These are phyloP conservation scores for Ranitomeya variabilis DNA, from an alignment of 2,113 vertebrate species.

Conservation along the genomic window DNA sequence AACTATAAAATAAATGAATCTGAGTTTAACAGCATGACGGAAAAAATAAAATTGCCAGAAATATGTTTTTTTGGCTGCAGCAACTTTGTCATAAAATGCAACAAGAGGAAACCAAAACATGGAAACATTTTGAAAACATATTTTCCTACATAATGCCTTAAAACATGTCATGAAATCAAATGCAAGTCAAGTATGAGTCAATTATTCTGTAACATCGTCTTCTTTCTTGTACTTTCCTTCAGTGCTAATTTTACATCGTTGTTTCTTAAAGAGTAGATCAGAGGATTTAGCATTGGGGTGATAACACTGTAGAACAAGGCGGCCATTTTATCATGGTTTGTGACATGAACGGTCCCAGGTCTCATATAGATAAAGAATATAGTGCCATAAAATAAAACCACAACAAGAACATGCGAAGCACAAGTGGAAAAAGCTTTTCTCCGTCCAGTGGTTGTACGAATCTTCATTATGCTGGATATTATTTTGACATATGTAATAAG, in stretches of 20 bases:
- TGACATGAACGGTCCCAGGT: conserved; percentile 60
- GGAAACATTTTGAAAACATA: too few relatives aligned
- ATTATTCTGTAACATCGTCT: background rate
- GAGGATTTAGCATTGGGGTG: conserved; percentile 64
- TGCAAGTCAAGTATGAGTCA: background rate
- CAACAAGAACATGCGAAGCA: conserved; percentile 60
- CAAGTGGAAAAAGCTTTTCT: conserved; percentile 65
- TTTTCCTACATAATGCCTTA: background rate
- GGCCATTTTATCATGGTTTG: conserved; percentile 63
- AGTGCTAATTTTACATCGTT: conserved; percentile 30
- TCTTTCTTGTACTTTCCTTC: background rate
- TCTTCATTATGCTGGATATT: conserved; percentile 42
- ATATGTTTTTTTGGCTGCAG: too few relatives aligned
- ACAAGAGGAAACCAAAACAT: too few relatives aligned
- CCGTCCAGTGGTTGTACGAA: conserved; percentile 55
- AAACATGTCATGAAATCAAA: background rate
- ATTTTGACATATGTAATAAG: conserved; percentile 58
- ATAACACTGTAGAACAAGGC: conserved; percentile 66
- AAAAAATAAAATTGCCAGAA: too few relatives aligned
- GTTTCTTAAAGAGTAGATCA: conserved; percentile 44
- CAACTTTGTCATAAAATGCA: too few relatives aligned
- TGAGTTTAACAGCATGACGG: too few relatives aligned
- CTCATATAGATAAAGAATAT: conserved; percentile 62
- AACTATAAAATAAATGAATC: too few relatives aligned
- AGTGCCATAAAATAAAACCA: conserved; percentile 62